Evolutionary conservation across 2,797 vertebrate species (phyloP), one percentile per base, ranked within the genome.

Genomic region (Natrix natrix): DNA sequence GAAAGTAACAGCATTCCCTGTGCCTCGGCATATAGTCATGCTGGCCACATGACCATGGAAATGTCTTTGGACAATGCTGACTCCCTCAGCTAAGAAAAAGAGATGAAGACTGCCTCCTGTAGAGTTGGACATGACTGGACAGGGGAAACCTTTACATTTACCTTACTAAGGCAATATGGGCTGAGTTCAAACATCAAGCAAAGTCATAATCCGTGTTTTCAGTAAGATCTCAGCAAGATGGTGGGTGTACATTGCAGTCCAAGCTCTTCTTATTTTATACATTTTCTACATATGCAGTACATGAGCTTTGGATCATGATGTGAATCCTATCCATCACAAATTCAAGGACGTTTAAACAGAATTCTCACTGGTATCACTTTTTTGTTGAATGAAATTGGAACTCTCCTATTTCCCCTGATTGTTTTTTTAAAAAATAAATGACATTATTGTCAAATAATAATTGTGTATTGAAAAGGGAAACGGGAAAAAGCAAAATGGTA

Each of bases 1-100:
- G n/a, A 69, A 69, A 32, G n/a, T 69, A 69, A 69, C 13, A 69
- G n/a, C 63, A 69, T 69, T 69, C 28, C 13, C 63, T 69, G n/a
- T 1, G 0, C 63, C 5, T 69, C 1, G 0, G 13, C 2, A 0
- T 69, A 32, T 16, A 32, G n/a, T 69, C 63, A 69, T 32, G 13
- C 13, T 69, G n/a, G 28, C n/a, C n/a, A 16, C n/a, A 32, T 66
- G 28, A 32, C 63, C 63, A 69, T 11, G n/a, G n/a, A 69, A 69
- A 69, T 69, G 13, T 32, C 63, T 66, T 66, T 69, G 63, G 63
- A 32, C 63, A 69, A 69, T 0, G 1, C 13, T 32, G 13, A 5
- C n/a, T 69, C 63, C 14, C 63, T 66, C 63, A 66, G 0, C 28
- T n/a, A n/a, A 66, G 26, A 66, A 66, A n/a, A 26, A n/a, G 11